Conservation (phyloP, 92 coral and sea anemone genomes). For the Phenganax marumi region DNA sequence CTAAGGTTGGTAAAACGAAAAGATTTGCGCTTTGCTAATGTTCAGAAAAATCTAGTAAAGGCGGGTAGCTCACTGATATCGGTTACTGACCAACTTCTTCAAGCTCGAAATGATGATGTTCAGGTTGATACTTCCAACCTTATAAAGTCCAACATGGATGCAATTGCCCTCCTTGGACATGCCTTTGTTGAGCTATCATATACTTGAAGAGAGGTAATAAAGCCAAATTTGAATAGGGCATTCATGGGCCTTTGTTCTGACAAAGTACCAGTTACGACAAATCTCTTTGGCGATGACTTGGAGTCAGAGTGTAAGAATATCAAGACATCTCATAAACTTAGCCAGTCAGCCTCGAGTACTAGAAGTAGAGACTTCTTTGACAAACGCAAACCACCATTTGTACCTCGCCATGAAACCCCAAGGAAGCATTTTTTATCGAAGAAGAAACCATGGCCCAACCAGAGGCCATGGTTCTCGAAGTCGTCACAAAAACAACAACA, state of each 20-base stretch:
- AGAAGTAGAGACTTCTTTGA: too few relatives aligned
- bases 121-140: slow-evolving; percentile 2
- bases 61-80: background rate
- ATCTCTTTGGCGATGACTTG: slow-evolving; percentile 8
- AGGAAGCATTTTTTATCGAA: slow-evolving; percentile 7
- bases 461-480: background rate
- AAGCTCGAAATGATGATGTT: background rate
- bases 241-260: background rate
- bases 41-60: background rate
- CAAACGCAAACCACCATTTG: too few relatives aligned
- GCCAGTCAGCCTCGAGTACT: too few relatives aligned
- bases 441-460: background rate
- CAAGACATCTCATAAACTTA: too few relatives aligned
- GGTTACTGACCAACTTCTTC: background rate
- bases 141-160: slow-evolving; percentile 7
- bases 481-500: background rate
- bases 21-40: background rate
- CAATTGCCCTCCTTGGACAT: slow-evolving; percentile 12
- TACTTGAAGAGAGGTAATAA: background rate
- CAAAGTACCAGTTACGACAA: background rate
- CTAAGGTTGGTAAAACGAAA: background rate
- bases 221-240: background rate
- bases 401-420: background rate
- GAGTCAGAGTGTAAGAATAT: background rate
- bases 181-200: slow-evolving; percentile 8